A percentile compares a stretch with the other conserved stretches of the same genome.
phyloP scores from a whole-genome alignment of 2,888 invertebrate genomes.

The Acanthococcus lagerstroemiae region DNA sequence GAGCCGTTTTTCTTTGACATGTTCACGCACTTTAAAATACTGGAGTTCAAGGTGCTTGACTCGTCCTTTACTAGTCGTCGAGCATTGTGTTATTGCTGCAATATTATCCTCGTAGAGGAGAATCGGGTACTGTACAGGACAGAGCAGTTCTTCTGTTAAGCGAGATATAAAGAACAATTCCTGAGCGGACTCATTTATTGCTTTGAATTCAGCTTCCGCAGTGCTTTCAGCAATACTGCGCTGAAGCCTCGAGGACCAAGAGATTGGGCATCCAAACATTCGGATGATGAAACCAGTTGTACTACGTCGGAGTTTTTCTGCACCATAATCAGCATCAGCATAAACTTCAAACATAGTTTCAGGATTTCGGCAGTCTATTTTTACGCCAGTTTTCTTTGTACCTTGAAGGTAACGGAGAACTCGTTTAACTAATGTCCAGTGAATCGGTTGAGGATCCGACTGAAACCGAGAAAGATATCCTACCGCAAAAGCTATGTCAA shows the following conservation, averaged over 20 bases:
- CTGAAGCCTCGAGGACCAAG: neutral
- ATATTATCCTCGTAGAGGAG: neutral
- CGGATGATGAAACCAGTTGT: neutral
- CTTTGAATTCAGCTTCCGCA: neutral
- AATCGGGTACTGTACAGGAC: neutral
- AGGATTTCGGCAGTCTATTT: neutral
- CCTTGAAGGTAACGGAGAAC: neutral
- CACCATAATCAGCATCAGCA: neutral
- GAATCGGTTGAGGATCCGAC: neutral
- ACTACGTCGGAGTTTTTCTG: neutral
- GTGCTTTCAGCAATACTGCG: neutral
- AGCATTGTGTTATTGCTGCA: neutral
- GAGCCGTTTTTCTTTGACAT: neutral
- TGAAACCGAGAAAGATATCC: neutral
- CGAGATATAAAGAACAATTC: neutral
- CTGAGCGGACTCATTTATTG: neutral
- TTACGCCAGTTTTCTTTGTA: neutral
- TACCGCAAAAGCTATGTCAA: neutral
- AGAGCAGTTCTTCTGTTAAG: neutral
- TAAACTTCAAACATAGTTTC: neutral
- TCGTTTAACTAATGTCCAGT: neutral
- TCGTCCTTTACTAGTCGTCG: neutral
- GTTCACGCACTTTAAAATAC: neutral
- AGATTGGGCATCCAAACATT: neutral
- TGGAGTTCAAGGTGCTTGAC: neutral